A percentile compares a stretch with the other conserved stretches of the same genome.
These are phyloP conservation scores for Ligdia adustata DNA, from an alignment of 2,888 invertebrate genomes.

Conservation along the genomic window DNA sequence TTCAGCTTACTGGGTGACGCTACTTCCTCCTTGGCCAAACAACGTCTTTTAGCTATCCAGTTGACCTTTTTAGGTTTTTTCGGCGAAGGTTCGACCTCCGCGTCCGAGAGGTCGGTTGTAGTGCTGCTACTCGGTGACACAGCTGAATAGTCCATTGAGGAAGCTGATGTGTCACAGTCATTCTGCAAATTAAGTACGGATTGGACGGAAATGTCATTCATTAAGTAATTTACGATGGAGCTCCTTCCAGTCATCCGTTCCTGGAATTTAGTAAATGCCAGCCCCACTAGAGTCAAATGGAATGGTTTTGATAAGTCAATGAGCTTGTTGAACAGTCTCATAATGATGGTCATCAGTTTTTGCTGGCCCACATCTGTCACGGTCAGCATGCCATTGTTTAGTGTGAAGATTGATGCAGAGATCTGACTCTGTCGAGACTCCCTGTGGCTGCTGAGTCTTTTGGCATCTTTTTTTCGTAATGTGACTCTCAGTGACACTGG, in stretches of 20 bases:
- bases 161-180: constrained; percentile 75
- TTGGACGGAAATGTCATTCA: constrained; percentile 91
- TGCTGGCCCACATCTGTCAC: constrained; percentile 83
- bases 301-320: constrained; percentile 89
- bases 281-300: constrained; percentile 91
- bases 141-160: constrained; percentile 78
- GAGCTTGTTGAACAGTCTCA: constrained; percentile 90
- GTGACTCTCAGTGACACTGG: constrained; percentile 90
- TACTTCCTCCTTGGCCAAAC: constrained; percentile 78
- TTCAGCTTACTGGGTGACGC: constrained; percentile 88
- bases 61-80: constrained; percentile 86
- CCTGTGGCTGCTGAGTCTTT: constrained; percentile 87
- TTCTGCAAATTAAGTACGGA: constrained; percentile 88
- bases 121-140: constrained; percentile 77
- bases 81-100: constrained; percentile 89
- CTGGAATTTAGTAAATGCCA: constrained; percentile 92
- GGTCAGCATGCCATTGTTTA: constrained; percentile 73
- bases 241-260: constrained; percentile 87
- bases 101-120: constrained; percentile 86
- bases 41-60: constrained; percentile 78
- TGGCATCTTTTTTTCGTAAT: constrained; percentile 88
- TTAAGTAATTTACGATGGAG: constrained; percentile 89
- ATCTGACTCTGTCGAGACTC: constrained; percentile 91
- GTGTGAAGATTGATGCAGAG: constrained; percentile 85
- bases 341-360: constrained; percentile 87